Base-by-base conservation (phyloP, 2,113 vertebrate species). In the Donacobius atricapilla region DNA sequence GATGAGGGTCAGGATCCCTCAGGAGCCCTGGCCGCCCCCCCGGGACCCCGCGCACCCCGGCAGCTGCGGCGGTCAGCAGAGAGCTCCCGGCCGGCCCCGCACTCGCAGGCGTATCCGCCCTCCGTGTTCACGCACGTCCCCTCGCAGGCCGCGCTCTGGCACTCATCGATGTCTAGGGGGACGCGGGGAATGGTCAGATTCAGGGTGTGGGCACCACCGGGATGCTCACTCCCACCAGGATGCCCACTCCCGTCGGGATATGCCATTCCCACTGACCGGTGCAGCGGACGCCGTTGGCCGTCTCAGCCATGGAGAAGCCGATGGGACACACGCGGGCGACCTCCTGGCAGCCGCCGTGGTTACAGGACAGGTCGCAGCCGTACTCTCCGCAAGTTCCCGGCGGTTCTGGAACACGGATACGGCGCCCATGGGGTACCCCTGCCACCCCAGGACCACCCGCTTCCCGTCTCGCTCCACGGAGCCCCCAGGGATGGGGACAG, bases 271-370 rank as follows among this genome's bases (percentile, higher is more conserved):
- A 4, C 97, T 97, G 95, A 98, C 98, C 98, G 1, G 97, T 96
- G 92, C 98, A 98, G 56, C 95, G 97, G 76, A 98, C 27, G 17
- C 98, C 98, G 2, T 97, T 97, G 63, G 94, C 91, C 1, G 97
- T 98, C 96, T 98, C 98, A 2, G 89, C 96, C 98, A 98, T 98
- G 35, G 90, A 95, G 94, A 98, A 98, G 80, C 98, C 98, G 8
- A 98, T 10, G 0, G 98, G 98, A n/a, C 98, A 98, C 53, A 98
- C 98, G 0, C 98, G 97, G 40, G 98, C 97, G 8, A 98, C 97
- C 89, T 98, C 98, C 89, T 98, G 98, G 90, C 98, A 98, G 61
- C 98, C 98, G 0, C 98, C 98, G 0, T 98, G 97, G 94, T 98
- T 98, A 54, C 98, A 98, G 83, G 96, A 81, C 14, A 98, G 94